phyloP scores from a whole-genome alignment of 2,888 invertebrate species.

The Argyresthia goedartella region DNA sequence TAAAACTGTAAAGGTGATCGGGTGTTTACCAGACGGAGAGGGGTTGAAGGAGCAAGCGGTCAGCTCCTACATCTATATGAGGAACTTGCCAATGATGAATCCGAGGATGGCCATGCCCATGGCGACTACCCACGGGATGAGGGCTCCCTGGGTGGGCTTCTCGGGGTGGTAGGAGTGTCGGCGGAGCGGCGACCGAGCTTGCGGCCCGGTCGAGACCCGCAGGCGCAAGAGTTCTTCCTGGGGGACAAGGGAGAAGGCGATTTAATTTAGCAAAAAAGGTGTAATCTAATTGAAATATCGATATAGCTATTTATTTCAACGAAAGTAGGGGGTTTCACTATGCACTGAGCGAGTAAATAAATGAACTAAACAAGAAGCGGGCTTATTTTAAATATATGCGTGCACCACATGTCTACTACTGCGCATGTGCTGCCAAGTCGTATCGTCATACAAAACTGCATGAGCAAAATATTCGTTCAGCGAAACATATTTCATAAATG shows the following conservation, averaged over 20 bases:
- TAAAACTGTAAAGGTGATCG: conserved; percentile 16
- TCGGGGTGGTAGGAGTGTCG: conserved; percentile 63
- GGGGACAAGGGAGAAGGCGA: conserved; percentile 7
- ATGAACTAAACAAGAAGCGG: too few relatives aligned
- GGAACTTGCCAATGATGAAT: conserved; percentile 83
- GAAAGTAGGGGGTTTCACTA: too few relatives aligned
- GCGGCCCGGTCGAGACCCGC: conserved; percentile 53
- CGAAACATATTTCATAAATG: too few relatives aligned
- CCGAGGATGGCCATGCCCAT: conserved; percentile 79
- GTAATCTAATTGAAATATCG: conserved; percentile 9
- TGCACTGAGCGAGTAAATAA: too few relatives aligned
- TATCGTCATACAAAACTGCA: too few relatives aligned
- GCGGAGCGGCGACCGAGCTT: conserved; percentile 37
- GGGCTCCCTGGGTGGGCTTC: conserved; percentile 68
- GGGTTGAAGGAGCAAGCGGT: conserved; percentile 8
- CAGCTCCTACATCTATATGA: conserved; percentile 75
- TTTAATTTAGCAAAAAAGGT: too few relatives aligned
- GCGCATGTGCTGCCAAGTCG: too few relatives aligned
- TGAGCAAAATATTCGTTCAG: too few relatives aligned
- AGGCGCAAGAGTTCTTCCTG: conserved; percentile 77
- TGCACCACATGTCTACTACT: too few relatives aligned
- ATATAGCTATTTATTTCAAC: too few relatives aligned
- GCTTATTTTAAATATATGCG: too few relatives aligned
- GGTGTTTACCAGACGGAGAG: neutral
- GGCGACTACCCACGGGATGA: conserved; percentile 76